Evolutionary conservation across 2,888 invertebrate species (phyloP).

Genomic region (Leucophora obtusa): DNA sequence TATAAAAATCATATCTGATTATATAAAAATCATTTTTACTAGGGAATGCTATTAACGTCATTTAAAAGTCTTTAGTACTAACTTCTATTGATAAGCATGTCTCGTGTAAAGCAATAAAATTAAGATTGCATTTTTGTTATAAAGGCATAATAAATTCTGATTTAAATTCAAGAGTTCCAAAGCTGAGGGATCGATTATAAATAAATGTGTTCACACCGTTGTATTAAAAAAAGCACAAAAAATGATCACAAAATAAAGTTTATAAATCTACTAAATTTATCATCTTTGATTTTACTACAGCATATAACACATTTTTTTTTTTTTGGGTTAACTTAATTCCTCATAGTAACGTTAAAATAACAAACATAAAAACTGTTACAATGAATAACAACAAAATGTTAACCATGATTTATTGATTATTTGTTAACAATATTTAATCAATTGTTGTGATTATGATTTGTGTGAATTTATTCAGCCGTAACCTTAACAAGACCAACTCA

Average conservation of each 20-base stretch:
- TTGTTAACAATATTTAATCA: not conserved
- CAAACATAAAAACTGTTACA: not conserved
- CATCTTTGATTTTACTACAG: no score
- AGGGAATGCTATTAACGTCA: conserved; percentile 21
- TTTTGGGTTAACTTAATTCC: not conserved
- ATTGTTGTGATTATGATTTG: not conserved
- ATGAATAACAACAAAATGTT: not conserved
- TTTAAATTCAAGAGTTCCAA: no score
- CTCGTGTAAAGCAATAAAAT: conserved; percentile 15
- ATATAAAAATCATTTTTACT: no score
- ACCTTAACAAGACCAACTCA: no score
- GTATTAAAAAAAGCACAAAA: no score
- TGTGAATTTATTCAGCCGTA: not conserved
- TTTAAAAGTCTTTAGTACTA: not conserved
- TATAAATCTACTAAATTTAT: no score
- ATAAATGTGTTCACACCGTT: no score
- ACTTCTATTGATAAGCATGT: not conserved
- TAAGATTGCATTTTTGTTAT: not conserved
- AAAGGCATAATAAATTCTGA: no score
- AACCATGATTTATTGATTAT: not conserved
- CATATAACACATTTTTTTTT: no score
- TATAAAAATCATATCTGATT: no score
- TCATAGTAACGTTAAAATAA: not conserved
- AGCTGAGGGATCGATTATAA: no score
- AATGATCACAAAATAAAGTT: no score